Evolutionary conservation across 2,797 vertebrate genomes (phyloP).

Genomic region (Oreonectes daqikongensis): DNA sequence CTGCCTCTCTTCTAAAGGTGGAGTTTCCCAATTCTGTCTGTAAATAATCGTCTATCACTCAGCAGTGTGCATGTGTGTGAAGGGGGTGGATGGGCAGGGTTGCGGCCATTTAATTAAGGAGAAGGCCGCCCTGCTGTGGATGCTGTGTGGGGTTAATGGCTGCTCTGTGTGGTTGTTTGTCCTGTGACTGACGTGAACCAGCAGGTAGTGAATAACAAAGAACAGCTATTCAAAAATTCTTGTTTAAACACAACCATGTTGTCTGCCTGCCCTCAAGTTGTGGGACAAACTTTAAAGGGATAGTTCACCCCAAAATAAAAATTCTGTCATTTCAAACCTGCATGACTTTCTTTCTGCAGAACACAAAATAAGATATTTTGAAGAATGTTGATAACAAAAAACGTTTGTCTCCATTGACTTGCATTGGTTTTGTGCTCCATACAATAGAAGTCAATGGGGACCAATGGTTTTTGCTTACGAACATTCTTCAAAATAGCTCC

Average conservation of each 20-base stretch:
- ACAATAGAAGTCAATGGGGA: no score
- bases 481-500: no score
- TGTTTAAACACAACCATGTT: neutral
- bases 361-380: no score
- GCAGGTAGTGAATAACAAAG: neutral
- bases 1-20: neutral
- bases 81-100: neutral
- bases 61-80: constrained; percentile 15
- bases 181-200: constrained; percentile 12
- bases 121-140: constrained; percentile 57
- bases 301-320: no score
- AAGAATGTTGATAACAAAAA: no score
- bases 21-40: constrained; percentile 24
- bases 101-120: constrained; percentile 59
- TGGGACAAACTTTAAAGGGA: neutral
- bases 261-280: neutral
- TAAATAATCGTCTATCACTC: constrained; percentile 30
- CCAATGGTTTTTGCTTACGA: no score
- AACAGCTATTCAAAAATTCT: neutral
- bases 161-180: constrained; percentile 28
- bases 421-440: no score
- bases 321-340: no score
- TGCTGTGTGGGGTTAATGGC: constrained; percentile 50
- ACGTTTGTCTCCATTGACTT: no score
- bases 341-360: no score